Conservation (phyloP, 2,888 invertebrate genomes). For the Archaeoteleia sp. region DNA sequence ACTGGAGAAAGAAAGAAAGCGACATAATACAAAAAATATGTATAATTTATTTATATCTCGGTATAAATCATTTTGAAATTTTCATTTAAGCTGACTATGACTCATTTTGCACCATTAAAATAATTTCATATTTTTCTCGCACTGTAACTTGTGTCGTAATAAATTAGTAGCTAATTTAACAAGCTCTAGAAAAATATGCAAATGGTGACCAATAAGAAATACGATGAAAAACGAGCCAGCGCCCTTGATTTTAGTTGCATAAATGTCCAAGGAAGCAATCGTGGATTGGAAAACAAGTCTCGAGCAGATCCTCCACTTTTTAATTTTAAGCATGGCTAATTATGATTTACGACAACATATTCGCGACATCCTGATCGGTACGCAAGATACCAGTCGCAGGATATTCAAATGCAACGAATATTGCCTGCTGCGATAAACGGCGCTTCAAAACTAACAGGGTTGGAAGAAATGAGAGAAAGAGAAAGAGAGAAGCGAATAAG, state of each 20-base stretch:
- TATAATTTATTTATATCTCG: no score
- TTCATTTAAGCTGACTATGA: no score
- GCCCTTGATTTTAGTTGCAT: not conserved
- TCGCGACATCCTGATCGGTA: conserved; percentile 70
- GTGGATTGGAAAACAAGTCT: conserved; percentile 27
- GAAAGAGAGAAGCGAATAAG: conserved; percentile 31
- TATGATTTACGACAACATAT: conserved; percentile 72
- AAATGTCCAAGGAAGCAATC: conserved; percentile 10
- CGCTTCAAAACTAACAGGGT: conserved; percentile 56
- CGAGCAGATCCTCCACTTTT: conserved; percentile 58
- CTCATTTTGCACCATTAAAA: no score
- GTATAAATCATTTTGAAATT: no score
- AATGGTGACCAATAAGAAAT: conserved; percentile 46
- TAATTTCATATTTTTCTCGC: no score
- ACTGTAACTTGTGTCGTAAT: no score
- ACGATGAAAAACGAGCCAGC: conserved; percentile 51
- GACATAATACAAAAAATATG: no score
- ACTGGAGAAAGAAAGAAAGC: no score
- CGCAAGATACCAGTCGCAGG: conserved; percentile 67
- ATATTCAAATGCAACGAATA: conserved; percentile 72
- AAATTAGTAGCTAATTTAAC: no score
- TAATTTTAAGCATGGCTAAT: conserved; percentile 69
- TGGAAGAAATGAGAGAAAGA: conserved; percentile 35
- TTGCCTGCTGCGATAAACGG: conserved; percentile 67
- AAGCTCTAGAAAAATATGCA: no score